Evolutionary conservation across 2,888 invertebrate species (phyloP), one percentile per base, ranked within the genome.

Genomic region (Sarcophaga rosellei): DNA sequence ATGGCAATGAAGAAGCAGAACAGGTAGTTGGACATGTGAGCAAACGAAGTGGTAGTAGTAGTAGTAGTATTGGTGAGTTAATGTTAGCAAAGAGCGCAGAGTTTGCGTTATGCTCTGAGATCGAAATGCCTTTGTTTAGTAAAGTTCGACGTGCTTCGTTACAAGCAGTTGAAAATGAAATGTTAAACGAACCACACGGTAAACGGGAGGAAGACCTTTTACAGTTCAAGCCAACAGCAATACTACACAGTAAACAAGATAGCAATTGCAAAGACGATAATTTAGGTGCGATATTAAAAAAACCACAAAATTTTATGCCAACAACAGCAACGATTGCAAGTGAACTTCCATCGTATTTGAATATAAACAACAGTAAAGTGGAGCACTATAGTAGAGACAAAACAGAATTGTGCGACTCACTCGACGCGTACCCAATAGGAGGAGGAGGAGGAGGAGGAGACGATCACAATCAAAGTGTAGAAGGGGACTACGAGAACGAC

Each of bases 131-230:
- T 5, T 79, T 75, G 72, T 79, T 45, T 73, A 72, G 44, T 53
- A 79, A 85, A 81, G 69, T 65, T 72, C 79, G 75, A 75, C 75
- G 76, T 73, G 78, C 44, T 53, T 73, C 62, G 45, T 72, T 83
- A 77, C 84, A 79, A 77, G 47, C 86, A 70, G 91, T 92, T 89
- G 90, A 90, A 91, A 90, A 91, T 91, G 91, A 92, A 90, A 91
- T 91, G 91, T 91, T 91, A 91, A 91, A 90, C 91, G 91, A 90
- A 89, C 88, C 89, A 90, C 92, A 89, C 78, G 88, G 44, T 70
- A 78, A 75, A 66, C 84, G 81, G 68, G 70, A 65, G 74, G 65
- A 81, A 45, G 25, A 44, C 77, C 17, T 15, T 53, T 53, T 53
- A 53, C 53, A 53, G 53, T 53, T 78, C 59, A 80, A 77, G 70